Evolutionary conservation across 2,113 vertebrate species (phyloP), one percentile per base, ranked within the genome.

Genomic region (Chlorocebus sabaeus): DNA sequence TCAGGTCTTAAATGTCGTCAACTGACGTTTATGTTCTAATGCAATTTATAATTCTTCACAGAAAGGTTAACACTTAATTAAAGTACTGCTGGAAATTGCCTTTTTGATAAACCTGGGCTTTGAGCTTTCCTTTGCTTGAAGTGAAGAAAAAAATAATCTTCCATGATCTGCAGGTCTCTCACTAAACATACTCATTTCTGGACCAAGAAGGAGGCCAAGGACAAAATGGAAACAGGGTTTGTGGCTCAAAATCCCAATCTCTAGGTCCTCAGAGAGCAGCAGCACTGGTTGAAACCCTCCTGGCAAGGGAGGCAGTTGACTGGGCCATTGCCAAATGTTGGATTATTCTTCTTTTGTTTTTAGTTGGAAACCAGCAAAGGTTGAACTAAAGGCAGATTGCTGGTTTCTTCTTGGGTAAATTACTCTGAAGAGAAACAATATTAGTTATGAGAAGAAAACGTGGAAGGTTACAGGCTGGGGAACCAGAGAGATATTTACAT

Each of bases 51-150:
- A 68, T 93, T 98, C 93, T 95, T 97, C 95, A 88, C 90, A 97
- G 97, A 97, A 95, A 98, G 94, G 98, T 97, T 97, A 96, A 84
- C 73, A 94, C 86, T 97, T 97, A 93, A 97, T 93, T 97, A 97
- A 98, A 96, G 83, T 92, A 94, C 96, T 82, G 89, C 30, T 83
- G 80, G 90, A 97, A 98, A 97, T 67, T 76, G 93, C 61, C 93
- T 95, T 83, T 98, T 97, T 80, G 40, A 97, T 96, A 97, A 98
- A 92, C 78, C 61, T 40, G 61, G 91, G 76, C 81, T 45, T 90
- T 64, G 6, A 55, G 67, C 6, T 97, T 93, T 38, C 72, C 80
- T 84, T 80, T 90, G 6, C 48, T 93, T 83, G 38, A 70, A n/a
- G 40, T 68, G 57, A 61, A 93, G 78, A 90, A 92, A 91, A 89